phyloP scores from a whole-genome alignment of 2,888 invertebrate genomes.

The Fragum sueziense region DNA sequence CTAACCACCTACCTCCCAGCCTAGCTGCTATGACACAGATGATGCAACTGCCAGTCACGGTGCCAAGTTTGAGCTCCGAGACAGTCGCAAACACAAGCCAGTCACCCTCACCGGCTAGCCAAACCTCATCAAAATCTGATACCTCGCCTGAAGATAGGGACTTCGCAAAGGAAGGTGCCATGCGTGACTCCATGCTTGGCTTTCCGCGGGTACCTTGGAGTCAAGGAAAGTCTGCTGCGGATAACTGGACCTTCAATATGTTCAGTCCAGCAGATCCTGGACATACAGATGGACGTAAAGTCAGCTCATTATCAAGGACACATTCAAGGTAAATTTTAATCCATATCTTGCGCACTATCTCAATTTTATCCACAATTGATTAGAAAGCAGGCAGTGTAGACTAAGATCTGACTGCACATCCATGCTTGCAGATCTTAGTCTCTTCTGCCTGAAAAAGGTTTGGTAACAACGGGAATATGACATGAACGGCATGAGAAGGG shows the following conservation, averaged over 20 bases:
- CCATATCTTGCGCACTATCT: no score
- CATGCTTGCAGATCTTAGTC: no score
- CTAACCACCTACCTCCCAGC: slow-evolving; percentile 59
- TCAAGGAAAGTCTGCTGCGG: slow-evolving; percentile 36
- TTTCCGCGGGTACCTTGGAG: slow-evolving; percentile 72
- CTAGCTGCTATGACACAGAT: slow-evolving; percentile 61
- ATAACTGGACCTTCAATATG: slow-evolving; percentile 57
- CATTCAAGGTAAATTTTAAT: slow-evolving; percentile 77
- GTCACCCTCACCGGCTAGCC: slow-evolving; percentile 56
- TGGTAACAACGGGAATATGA: no score
- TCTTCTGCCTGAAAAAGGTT: no score
- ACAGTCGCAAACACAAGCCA: slow-evolving; percentile 49
- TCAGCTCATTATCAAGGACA: slow-evolving; percentile 78
- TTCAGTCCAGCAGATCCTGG: slow-evolving; percentile 57
- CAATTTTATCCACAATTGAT: no score
- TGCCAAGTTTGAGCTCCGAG: slow-evolving; percentile 34
- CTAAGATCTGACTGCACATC: no score
- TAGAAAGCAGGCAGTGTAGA: no score
- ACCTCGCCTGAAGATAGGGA: slow-evolving; percentile 58
- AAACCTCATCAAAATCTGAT: slow-evolving; percentile 61
- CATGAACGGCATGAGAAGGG: no score
- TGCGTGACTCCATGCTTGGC: slow-evolving; percentile 68
- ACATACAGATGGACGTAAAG: slow-evolving; percentile 73
- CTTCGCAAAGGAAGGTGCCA: slow-evolving; percentile 28
- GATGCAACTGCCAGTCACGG: slow-evolving; percentile 53